Conservation (phyloP, 2,888 invertebrate genomes). For the Labia minor region DNA sequence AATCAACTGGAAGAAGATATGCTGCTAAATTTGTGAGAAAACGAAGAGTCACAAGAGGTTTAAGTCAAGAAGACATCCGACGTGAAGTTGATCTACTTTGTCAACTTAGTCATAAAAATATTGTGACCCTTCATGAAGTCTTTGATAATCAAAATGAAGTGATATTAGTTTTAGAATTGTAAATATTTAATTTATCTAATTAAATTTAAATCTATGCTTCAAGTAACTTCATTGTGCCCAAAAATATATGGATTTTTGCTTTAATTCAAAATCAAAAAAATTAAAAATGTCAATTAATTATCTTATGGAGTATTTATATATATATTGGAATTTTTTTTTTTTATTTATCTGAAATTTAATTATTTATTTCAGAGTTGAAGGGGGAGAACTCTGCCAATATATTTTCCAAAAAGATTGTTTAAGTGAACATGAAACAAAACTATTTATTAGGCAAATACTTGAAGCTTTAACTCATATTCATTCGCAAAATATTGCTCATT, state of each 20-base stretch:
- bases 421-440: constrained; percentile 48
- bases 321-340: no score
- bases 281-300: no score
- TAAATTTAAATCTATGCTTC: no score
- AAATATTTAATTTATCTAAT: constrained; percentile 30
- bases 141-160: constrained; percentile 49
- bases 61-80: constrained; percentile 47
- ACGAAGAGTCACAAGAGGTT: constrained; percentile 45
- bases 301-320: no score
- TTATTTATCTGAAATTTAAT: no score
- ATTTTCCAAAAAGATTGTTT: constrained; percentile 41
- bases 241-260: no score
- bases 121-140: constrained; percentile 50
- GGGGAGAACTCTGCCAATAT: constrained; percentile 54
- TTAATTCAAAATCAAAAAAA: no score
- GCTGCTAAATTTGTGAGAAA: constrained; percentile 56
- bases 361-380: constrained; percentile 46
- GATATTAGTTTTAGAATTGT: constrained; percentile 49
- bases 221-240: no score
- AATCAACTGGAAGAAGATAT: constrained; percentile 42
- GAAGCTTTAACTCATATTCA: constrained; percentile 51
- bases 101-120: constrained; percentile 48
- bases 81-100: constrained; percentile 46
- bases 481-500: constrained; percentile 48
- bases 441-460: constrained; percentile 51